These are phyloP conservation scores for Eciton burchellii DNA, from an alignment of 1,140 invertebrate species.

Conservation along the genomic window DNA sequence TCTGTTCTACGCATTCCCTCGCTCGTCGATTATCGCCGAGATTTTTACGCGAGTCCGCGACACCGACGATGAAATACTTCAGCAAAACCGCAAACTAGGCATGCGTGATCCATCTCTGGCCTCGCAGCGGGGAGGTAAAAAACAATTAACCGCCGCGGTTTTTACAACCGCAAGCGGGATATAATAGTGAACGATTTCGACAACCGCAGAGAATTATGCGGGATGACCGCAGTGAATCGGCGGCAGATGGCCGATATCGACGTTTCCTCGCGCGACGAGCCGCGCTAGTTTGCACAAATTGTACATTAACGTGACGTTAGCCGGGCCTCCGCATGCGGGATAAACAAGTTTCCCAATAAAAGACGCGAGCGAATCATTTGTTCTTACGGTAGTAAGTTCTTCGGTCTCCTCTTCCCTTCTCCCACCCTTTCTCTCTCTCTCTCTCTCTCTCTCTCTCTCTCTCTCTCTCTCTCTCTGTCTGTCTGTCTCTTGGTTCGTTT, in stretches of 20 bases:
- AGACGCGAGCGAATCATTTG: slow-evolving; percentile 75
- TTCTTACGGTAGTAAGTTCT: slow-evolving; percentile 12
- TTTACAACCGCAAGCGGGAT: slow-evolving; percentile 57
- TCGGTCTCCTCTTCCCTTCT: no score
- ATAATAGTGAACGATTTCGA: slow-evolving; percentile 57
- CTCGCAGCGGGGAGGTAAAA: slow-evolving; percentile 20
- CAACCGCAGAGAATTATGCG: slow-evolving; percentile 60
- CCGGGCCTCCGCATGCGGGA: slow-evolving; percentile 15
- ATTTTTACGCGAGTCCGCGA: slow-evolving; percentile 50
- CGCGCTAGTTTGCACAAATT: slow-evolving; percentile 74
- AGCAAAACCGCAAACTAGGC: slow-evolving; percentile 55
- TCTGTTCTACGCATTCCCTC: slow-evolving; percentile 1
- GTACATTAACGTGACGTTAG: slow-evolving; percentile 80
- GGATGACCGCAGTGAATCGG: slow-evolving; percentile 64
- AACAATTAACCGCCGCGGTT: slow-evolving; percentile 59
- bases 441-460: background rate
- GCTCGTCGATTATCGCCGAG: slow-evolving; percentile 23
- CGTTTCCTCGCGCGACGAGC: slow-evolving; percentile 52
- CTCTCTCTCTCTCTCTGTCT: background rate
- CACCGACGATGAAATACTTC: slow-evolving; percentile 53
- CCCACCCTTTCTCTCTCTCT: background rate
- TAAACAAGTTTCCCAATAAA: slow-evolving; percentile 82
- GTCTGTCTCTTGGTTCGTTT: background rate
- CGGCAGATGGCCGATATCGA: slow-evolving; percentile 74
- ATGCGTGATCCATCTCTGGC: slow-evolving; percentile 54